Evolutionary conservation across 2,113 vertebrate species (phyloP).

Genomic region (Dasyprocta punctata): DNA sequence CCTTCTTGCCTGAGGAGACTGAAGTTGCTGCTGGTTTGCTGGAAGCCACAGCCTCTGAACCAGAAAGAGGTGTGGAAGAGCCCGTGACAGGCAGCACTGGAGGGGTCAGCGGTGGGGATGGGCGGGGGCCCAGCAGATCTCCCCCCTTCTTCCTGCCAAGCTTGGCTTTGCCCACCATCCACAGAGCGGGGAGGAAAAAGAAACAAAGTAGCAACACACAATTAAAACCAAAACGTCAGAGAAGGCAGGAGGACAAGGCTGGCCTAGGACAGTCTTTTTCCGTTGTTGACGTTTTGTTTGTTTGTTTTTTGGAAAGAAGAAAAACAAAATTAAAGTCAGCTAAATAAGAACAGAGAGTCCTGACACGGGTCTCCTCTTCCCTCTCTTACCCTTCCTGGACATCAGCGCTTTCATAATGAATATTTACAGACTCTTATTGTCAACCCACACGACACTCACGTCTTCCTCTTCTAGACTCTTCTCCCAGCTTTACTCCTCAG

Average conservation of each 20-base stretch:
- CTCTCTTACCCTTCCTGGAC: neutral
- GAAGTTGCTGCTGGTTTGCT: neutral
- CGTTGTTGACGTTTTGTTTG: no score
- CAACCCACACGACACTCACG: neutral
- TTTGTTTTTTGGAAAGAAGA: neutral
- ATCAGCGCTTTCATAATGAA: neutral
- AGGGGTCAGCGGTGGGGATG: accelerated
- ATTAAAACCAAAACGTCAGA: neutral
- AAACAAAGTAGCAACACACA: neutral
- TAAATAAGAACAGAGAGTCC: neutral
- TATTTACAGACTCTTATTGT: neutral
- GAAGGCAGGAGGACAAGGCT: neutral
- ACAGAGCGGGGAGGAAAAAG: neutral
- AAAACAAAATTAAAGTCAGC: neutral
- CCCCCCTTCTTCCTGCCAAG: neutral
- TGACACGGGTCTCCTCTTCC: accelerated
- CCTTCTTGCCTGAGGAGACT: neutral
- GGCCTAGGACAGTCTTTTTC: neutral
- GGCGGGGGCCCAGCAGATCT: neutral
- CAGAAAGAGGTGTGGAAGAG: neutral
- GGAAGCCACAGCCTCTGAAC: neutral
- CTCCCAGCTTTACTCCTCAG: neutral
- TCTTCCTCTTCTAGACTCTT: neutral
- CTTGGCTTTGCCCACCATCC: no score
- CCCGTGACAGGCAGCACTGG: neutral